A percentile compares a stretch with the other conserved stretches of the same genome.
Evolutionary conservation across 92 coral and sea anemone genomes (phyloP).

Genomic region (Micromussa lordhowensis): DNA sequence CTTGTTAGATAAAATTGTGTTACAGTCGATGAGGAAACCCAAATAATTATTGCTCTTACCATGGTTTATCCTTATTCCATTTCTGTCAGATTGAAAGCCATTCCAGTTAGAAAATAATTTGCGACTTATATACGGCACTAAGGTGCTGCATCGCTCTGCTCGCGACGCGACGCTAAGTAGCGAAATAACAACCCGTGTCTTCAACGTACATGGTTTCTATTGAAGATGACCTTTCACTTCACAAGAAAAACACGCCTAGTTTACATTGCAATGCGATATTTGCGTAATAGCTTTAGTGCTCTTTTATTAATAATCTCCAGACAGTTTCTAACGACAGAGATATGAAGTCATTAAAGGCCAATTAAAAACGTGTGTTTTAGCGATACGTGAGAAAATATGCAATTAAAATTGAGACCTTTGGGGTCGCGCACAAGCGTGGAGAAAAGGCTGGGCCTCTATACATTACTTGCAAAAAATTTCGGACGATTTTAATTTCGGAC

Average conservation of each 20-base stretch:
- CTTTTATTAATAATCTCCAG: background rate
- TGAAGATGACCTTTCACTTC: constrained; percentile 10
- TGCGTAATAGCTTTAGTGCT: background rate
- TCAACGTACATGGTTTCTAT: background rate
- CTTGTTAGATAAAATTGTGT: background rate
- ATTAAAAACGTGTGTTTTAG: background rate
- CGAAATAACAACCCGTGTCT: background rate
- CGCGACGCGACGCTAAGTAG: background rate
- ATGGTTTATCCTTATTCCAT: background rate
- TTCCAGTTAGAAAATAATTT: background rate
- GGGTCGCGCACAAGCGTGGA: background rate
- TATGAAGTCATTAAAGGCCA: background rate
- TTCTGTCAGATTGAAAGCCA: background rate
- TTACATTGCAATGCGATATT: constrained; percentile 27
- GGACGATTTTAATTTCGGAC: too few relatives aligned
- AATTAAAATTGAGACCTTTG: background rate
- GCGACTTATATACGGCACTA: background rate
- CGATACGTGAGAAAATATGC: background rate
- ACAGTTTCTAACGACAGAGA: background rate
- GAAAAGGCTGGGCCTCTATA: background rate
- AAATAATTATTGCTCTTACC: background rate
- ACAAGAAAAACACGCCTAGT: background rate
- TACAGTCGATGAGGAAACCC: background rate
- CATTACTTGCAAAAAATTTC: too few relatives aligned
- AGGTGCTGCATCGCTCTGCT: background rate